Evolutionary conservation across 2,888 invertebrate genomes (phyloP), one percentile per base, ranked within the genome.

Genomic region (Leucozona laternaria): DNA sequence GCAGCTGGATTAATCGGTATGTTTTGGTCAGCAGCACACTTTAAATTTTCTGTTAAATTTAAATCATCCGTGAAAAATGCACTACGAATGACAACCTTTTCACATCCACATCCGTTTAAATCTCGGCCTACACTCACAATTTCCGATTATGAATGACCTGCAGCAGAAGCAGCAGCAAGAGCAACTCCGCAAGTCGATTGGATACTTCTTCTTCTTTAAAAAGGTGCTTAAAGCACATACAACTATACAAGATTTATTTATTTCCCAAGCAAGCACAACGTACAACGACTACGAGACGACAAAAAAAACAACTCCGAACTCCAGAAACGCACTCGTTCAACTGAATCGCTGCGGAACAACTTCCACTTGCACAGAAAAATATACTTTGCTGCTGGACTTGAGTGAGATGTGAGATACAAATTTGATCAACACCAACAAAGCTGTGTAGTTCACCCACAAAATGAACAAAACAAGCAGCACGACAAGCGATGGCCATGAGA

Each of bases 261-360:
- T 73, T 43, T 45, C 71, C 57, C 73, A 34, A 45, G 22, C 48
- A 40, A 34, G 34, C 55, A 66, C 64, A 48, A 15, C 45, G n/a
- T 13, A 31, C 62, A 55, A 58, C 43, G 8, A 53, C 48, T 28
- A 70, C 55, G 13, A 43, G 22, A 37, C 75, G 71, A 57, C 37
- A 22, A 40, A 57, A 37, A 57, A 25, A 45, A 64, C 72, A 66
- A 85, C 77, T 81, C 76, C 58, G 60, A 86, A 78, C 86, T 82
- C 78, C 82, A 86, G 53, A 78, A 78, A 78, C 85, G 73, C 85
- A 85, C 85, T 85, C 81, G 73, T 66, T 78, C 81, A 81, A 85
- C 85, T 85, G 78, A 84, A 85, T 81, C 77, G 81, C 73, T 78
- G 72, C 72, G 60, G 83, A 83, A 20, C 48, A 50, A 83, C 80